Evolutionary conservation across 2,888 invertebrate genomes (phyloP).

Genomic region (Eurois occulta): DNA sequence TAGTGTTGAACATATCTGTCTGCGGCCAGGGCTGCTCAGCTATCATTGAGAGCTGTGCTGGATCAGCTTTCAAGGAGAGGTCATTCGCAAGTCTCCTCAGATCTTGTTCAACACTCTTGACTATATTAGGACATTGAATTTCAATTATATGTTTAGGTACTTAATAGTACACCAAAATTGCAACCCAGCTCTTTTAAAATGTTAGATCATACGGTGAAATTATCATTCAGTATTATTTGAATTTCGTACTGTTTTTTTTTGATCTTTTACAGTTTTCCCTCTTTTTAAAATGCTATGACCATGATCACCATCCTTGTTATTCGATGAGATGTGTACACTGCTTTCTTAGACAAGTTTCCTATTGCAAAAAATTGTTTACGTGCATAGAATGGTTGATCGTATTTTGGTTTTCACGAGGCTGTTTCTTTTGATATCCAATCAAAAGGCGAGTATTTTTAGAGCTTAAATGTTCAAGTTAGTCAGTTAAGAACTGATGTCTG

Average conservation of each 20-base stretch:
- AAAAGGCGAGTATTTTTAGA: background rate
- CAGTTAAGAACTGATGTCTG: constrained; percentile 2
- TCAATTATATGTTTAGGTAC: background rate
- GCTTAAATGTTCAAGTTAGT: constrained; percentile 20
- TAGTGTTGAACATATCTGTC: background rate
- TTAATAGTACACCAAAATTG: no score
- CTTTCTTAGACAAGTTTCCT: background rate
- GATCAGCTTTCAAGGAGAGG: background rate
- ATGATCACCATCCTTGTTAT: background rate
- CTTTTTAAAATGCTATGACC: background rate
- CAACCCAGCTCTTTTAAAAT: no score
- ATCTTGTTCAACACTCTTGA: background rate
- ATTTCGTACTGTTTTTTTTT: background rate
- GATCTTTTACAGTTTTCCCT: background rate
- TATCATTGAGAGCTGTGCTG: background rate
- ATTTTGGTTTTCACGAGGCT: background rate
- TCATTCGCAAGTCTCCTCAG: background rate
- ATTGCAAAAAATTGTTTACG: background rate
- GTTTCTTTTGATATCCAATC: background rate
- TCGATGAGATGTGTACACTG: background rate
- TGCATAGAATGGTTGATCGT: background rate
- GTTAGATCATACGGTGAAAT: no score
- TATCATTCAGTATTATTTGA: no score
- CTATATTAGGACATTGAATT: background rate
- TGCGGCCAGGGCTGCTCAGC: background rate